Evolutionary conservation across 2,797 vertebrate species (phyloP).

Genomic region (Rhyacichthys aspro): DNA sequence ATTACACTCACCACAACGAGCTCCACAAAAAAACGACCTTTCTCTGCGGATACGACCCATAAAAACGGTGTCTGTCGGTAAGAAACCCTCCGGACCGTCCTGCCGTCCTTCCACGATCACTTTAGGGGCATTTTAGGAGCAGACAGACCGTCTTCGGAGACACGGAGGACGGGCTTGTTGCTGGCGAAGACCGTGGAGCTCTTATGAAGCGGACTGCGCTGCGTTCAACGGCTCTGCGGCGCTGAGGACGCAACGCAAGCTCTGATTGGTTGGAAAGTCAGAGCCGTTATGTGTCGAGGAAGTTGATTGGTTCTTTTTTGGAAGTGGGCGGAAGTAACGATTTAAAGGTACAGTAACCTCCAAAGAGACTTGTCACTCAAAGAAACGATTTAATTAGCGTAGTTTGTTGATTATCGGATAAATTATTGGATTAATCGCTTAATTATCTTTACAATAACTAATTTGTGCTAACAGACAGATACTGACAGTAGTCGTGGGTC

Average conservation of each 20-base stretch:
- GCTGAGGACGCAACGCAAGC: conserved; percentile 27
- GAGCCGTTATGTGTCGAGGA: conserved; percentile 32
- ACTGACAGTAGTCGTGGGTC: too few relatives aligned
- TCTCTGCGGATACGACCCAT: conserved; percentile 50
- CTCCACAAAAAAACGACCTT: conserved; percentile 69
- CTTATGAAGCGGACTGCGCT: conserved; percentile 2
- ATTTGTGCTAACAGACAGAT: too few relatives aligned
- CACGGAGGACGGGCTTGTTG: conserved; percentile 1
- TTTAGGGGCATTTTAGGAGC: conserved; percentile 50
- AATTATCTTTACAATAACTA: too few relatives aligned
- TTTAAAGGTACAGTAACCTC: conserved; percentile 69
- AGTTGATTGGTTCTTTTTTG: conserved; percentile 58
- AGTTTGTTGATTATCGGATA: too few relatives aligned
- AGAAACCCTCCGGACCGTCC: conserved; percentile 42
- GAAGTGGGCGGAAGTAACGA: conserved; percentile 33
- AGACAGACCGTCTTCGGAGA: not conserved
- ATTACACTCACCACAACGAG: conserved; percentile 29
- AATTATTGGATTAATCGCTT: too few relatives aligned
- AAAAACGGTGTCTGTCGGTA: conserved; percentile 30
- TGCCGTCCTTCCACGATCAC: conserved; percentile 42
- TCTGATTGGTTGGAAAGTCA: conserved; percentile 57
- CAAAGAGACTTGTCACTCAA: not conserved
- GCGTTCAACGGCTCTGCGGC: conserved; percentile 26
- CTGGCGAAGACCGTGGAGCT: conserved; percentile 14
- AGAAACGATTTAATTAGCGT: too few relatives aligned